Evolutionary conservation across 1,140 invertebrate genomes (phyloP), one percentile per base, ranked within the genome.

Genomic region (Drosophila guanche): DNA sequence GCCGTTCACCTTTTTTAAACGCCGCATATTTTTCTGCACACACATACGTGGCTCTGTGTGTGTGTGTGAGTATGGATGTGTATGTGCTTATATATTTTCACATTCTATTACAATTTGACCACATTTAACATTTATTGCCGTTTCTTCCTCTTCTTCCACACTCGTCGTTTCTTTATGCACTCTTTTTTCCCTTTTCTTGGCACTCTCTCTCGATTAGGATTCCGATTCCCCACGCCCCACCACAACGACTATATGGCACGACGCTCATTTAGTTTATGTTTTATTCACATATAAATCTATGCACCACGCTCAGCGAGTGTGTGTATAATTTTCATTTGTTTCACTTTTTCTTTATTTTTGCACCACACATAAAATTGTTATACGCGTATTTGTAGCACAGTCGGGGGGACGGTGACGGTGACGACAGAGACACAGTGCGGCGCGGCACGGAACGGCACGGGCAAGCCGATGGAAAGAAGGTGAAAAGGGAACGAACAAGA

Each of bases 1-100:
- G 83, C 83, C 83, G 83, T 88, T 88, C 83, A 88, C 83, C 83
- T 88, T 88, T 83, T 88, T 88, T 81, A 88, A 88, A 75, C 83
- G 83, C 83, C 83, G 83, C 83, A 88, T 88, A 81, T 88, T 86
- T 86, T 86, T 86, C 81, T 86, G 81, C 81, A 81, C 77, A 85
- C 80, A 85, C 80, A 85, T 85, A 85, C 80, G 81, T 77, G 80
- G 66, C 73, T 61, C 43, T 68, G 51, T 71, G 46, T 65, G 65
- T 42, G 48, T 54, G 25, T 56, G 45, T 56, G 27, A 61, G 25
- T 54, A 42, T 51, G 33, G 57, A n/a, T 56, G 61, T 50, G 27
- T 62, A 23, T 54, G 12, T 60, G 33, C 57, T 40, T 46, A 23
- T 73, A 40, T 76, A 27, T 80, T 85, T 85, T 86, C 81, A 85